phyloP scores from a whole-genome alignment of 2,113 vertebrate genomes.

The Polyodon spathula region DNA sequence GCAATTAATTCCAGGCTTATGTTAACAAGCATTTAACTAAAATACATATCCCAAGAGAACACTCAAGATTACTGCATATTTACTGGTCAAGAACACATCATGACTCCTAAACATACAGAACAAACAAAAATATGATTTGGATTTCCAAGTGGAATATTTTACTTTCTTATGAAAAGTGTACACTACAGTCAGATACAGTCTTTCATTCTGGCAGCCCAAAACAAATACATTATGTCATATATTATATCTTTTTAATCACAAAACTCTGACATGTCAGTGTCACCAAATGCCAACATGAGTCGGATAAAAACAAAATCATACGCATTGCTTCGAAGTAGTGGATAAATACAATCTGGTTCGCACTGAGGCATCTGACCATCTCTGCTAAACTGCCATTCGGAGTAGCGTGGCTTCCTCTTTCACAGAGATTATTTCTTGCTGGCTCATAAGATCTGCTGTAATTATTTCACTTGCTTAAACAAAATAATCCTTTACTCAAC shows the following conservation, averaged over 20 bases:
- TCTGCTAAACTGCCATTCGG: conserved; percentile 2
- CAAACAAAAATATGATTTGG: background rate
- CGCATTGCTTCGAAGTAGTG: background rate
- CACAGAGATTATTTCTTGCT: conserved; percentile 24
- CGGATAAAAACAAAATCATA: conserved; percentile 15
- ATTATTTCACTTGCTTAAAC: conserved; percentile 56
- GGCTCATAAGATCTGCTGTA: conserved; percentile 37
- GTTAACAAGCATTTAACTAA: conserved; percentile 2
- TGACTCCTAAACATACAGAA: background rate
- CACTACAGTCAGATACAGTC: background rate
- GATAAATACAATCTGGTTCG: conserved; percentile 14
- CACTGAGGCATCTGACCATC: conserved; percentile 9
- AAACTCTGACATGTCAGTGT: background rate
- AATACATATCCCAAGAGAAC: background rate
- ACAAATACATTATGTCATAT: background rate
- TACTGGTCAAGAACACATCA: conserved; percentile 9
- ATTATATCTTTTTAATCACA: conserved; percentile 1
- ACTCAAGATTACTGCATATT: background rate
- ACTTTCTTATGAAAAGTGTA: background rate
- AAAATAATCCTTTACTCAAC: conserved; percentile 45
- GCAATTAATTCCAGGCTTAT: conserved; percentile 13
- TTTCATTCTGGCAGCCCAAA: background rate
- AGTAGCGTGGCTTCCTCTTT: conserved; percentile 8
- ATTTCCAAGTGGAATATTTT: background rate
- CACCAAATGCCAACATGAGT: background rate